phyloP scores from a whole-genome alignment of 2,797 vertebrate species.

The Chanos chanos region DNA sequence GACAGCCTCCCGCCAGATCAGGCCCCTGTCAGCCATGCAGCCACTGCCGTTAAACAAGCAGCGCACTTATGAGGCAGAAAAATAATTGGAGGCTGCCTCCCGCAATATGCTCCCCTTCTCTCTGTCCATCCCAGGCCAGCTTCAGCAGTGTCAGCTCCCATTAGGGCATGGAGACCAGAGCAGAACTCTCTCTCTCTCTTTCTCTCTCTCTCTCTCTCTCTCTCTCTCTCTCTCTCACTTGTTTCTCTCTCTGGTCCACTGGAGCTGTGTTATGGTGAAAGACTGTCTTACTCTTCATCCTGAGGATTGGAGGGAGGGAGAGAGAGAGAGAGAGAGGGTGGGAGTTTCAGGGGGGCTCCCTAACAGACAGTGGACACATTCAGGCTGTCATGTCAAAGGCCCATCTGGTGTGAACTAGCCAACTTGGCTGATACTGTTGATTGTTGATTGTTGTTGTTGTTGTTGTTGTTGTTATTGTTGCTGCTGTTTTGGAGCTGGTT shows the following conservation, averaged over 20 bases:
- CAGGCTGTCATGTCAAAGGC: conserved; percentile 71
- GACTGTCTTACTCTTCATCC: conserved; percentile 17
- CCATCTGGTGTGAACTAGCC: conserved; percentile 54
- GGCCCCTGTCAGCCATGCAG: conserved; percentile 68
- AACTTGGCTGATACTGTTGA: too few species aligned
- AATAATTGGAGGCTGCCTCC: conserved; percentile 74
- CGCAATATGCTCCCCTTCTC: conserved; percentile 62
- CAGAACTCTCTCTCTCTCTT: conserved; percentile 19
- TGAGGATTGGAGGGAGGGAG: conserved; percentile 12
- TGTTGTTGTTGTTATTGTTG: conserved; percentile 37
- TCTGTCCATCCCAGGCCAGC: conserved; percentile 63
- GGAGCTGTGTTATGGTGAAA: conserved; percentile 27
- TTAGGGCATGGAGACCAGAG: conserved; percentile 54
- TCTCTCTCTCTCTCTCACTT: conserved; percentile 23
- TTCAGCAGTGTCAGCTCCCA: conserved; percentile 66
- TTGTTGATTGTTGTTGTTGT: conserved; percentile 40
- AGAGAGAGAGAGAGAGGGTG: background rate
- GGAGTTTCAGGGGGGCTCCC: conserved; percentile 45
- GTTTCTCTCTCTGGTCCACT: conserved; percentile 31
- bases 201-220: conserved; percentile 25
- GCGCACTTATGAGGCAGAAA: conserved; percentile 73
- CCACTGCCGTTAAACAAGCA: conserved; percentile 67
- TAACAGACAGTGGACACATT: conserved; percentile 57
- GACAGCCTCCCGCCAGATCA: conserved; percentile 70
- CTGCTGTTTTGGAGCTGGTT: conserved; percentile 5